These are phyloP conservation scores for Vultur gryphus DNA, from an alignment of 2,797 vertebrate species.

Conservation along the genomic window DNA sequence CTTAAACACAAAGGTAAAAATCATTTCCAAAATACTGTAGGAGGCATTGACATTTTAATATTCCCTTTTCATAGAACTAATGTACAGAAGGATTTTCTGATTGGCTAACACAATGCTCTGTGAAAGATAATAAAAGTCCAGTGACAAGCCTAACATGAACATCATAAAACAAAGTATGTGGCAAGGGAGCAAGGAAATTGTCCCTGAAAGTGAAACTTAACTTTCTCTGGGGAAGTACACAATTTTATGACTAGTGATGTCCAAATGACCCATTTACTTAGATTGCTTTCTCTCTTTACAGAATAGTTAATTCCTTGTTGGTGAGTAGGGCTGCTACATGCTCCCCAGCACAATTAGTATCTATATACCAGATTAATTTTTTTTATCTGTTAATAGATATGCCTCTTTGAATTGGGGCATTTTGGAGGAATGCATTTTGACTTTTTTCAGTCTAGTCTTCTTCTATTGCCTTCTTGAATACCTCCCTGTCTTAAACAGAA, in stretches of 20 bases:
- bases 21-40: neutral
- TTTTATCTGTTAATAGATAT: neutral
- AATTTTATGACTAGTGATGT: neutral
- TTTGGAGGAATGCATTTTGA: neutral
- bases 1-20: neutral
- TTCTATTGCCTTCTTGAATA: neutral
- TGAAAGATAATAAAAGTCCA: neutral
- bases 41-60: neutral
- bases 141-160: neutral
- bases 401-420: neutral
- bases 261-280: neutral
- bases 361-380: neutral
- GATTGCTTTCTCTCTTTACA: neutral
- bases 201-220: neutral
- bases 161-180: neutral
- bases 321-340: neutral
- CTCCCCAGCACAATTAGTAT: neutral
- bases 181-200: neutral
- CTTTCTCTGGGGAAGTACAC: neutral
- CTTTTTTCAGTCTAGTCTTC: neutral
- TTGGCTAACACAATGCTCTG: neutral
- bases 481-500: neutral
- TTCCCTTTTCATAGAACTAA: neutral
- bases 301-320: neutral
- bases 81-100: neutral